Base-by-base conservation (phyloP, 2,888 invertebrate species). In the Linyphia triangularis region DNA sequence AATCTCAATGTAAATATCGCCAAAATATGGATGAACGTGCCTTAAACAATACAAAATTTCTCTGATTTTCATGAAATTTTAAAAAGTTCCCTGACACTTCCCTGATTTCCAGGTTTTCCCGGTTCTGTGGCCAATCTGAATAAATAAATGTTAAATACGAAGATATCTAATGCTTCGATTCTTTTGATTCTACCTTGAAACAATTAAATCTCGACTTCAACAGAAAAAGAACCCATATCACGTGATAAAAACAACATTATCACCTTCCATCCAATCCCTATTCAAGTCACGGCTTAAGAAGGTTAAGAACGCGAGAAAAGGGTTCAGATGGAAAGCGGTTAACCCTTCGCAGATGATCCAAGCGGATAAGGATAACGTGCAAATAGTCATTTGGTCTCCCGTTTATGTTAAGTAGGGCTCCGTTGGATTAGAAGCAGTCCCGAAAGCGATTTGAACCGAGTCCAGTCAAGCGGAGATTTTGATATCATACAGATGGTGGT, bases 281-380 rank as follows among this genome's bases (percentile, higher is more conserved):
- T 43, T 22, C 67, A 10, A 40, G 63, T 63, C 63, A 77, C 77
- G 63, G 33, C 33, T 4, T 67, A 26, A 63, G 43, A 28, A 79
- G 78, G 78, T 79, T 79, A 65, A 40, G 51, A 51, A 51, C 51
- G 22, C 65, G 16, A 26, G 43, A 63, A 65, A 65, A 26, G 51
- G 78, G 78, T 65, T 67, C 78, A 79, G 43, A n/a, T n/a, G n/a
- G n/a, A n/a, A n/a, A 67, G 28, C 70, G 67, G 7, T 33, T 19
- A 67, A 51, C 24, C 75, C 57, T 57, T 22, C n/a, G 9, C 77
- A 6, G 13, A 16, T 61, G 77, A 77, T 77, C 63, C n/a, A 37
- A 77, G 24, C 26, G 77, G 77, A 77, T 77, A 77, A 77, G 13
- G 26, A 30, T 61, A 24, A 73, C 73, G 73, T 57, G 73, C 73